Percentiles rank a stretch among this genome's conserved stretches.
Evolutionary conservation across 2,113 vertebrate genomes (phyloP).

Genomic region (Neotragus moschatus): DNA sequence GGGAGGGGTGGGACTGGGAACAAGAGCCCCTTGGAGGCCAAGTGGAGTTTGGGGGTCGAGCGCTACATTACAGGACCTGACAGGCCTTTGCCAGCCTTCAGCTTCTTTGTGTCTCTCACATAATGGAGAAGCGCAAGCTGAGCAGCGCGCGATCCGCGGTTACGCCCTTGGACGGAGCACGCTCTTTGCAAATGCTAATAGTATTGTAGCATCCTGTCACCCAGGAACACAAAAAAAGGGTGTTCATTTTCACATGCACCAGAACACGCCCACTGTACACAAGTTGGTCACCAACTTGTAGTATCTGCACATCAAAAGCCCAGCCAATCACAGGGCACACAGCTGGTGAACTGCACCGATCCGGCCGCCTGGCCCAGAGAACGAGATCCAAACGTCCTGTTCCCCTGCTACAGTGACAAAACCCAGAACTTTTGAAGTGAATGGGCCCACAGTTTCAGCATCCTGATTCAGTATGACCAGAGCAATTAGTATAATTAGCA

Average conservation of each 20-base stretch:
- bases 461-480: not conserved
- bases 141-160: constrained; percentile 87
- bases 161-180: constrained; percentile 86
- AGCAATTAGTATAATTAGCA: constrained; percentile 6
- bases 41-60: constrained; percentile 91
- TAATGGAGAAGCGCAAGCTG: constrained; percentile 96
- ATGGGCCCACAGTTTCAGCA: not conserved
- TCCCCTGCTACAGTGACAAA: not conserved
- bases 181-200: constrained; percentile 99
- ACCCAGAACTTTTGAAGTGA: not conserved
- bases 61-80: constrained; percentile 91
- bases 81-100: constrained; percentile 91
- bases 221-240: constrained; percentile 86
- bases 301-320: constrained; percentile 78
- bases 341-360: constrained; percentile 39
- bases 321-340: constrained; percentile 65
- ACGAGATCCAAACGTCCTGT: not conserved
- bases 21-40: constrained; percentile 80
- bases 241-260: constrained; percentile 82
- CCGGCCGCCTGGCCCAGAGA: not conserved
- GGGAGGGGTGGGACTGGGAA: constrained; percentile 76
- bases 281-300: constrained; percentile 77
- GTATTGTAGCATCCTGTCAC: constrained; percentile 89
- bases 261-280: constrained; percentile 86
- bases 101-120: constrained; percentile 93